These are phyloP conservation scores for Hirtodrosophila cameraria DNA, from an alignment of 2,888 invertebrate genomes.

Conservation along the genomic window DNA sequence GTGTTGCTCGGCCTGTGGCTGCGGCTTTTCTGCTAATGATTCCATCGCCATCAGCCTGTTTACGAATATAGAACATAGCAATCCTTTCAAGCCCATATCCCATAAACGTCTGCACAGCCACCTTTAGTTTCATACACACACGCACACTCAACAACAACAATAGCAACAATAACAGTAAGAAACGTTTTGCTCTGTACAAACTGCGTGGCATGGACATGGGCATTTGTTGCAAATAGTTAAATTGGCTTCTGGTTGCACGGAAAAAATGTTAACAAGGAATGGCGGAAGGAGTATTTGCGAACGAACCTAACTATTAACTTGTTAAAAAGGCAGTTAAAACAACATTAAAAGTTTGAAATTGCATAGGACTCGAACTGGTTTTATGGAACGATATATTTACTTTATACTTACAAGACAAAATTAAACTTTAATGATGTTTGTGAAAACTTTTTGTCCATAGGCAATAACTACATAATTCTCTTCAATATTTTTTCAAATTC, in stretches of 20 bases:
- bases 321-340: conserved; percentile 40
- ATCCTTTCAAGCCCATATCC: not conserved
- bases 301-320: conserved; percentile 27
- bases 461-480: no score
- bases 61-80: conserved; percentile 14
- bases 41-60: conserved; percentile 64
- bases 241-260: conserved; percentile 29
- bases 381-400: conserved; percentile 18
- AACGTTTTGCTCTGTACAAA: conserved; percentile 61
- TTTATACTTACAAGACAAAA: not conserved
- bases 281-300: not conserved
- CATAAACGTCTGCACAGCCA: not conserved
- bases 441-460: not conserved
- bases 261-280: not conserved
- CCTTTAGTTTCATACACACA: conserved; percentile 3
- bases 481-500: no score
- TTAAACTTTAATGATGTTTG: not conserved
- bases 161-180: conserved; percentile 26
- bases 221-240: conserved; percentile 61
- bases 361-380: conserved; percentile 5
- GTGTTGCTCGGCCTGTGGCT: conserved; percentile 17
- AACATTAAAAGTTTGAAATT: conserved; percentile 11
- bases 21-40: conserved; percentile 67
- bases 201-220: conserved; percentile 30
- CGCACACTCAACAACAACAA: conserved; percentile 8